Evolutionary conservation across 2,888 invertebrate genomes (phyloP).

Genomic region (Spicauda simplicius): DNA sequence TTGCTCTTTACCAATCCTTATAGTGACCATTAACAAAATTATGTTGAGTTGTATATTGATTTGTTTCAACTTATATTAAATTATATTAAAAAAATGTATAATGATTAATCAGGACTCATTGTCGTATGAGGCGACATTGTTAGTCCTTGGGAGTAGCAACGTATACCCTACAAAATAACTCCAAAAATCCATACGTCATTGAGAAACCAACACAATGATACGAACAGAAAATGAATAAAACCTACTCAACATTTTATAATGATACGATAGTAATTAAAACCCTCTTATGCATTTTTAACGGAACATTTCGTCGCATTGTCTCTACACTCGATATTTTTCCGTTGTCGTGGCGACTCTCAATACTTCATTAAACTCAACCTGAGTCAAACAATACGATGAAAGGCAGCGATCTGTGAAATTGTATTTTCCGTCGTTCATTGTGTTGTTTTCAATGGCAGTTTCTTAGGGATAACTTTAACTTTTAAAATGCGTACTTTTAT

Average conservation of each 20-base stretch:
- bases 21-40: too few species aligned
- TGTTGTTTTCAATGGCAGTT: too few species aligned
- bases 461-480: too few species aligned
- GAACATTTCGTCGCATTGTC: slow-evolving; percentile 14
- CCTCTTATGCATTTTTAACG: slow-evolving; percentile 4
- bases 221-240: background rate
- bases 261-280: slow-evolving; percentile 1
- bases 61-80: too few species aligned
- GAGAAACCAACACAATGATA: slow-evolving; percentile 5
- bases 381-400: slow-evolving; percentile 14
- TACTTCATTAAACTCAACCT: slow-evolving; percentile 18
- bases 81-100: too few species aligned
- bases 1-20: too few species aligned
- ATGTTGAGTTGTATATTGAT: too few species aligned
- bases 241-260: background rate
- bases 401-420: slow-evolving; percentile 5
- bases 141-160: too few species aligned
- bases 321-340: slow-evolving; percentile 8
- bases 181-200: background rate
- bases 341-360: slow-evolving; percentile 5
- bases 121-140: too few species aligned
- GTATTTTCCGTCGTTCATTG: background rate
- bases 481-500: too few species aligned
- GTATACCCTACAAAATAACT: background rate
- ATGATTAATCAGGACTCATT: too few species aligned